A percentile compares a stretch with the other conserved stretches of the same genome.
These are phyloP conservation scores for Biston stratarius DNA, from an alignment of 2,888 invertebrate genomes.

Conservation along the genomic window DNA sequence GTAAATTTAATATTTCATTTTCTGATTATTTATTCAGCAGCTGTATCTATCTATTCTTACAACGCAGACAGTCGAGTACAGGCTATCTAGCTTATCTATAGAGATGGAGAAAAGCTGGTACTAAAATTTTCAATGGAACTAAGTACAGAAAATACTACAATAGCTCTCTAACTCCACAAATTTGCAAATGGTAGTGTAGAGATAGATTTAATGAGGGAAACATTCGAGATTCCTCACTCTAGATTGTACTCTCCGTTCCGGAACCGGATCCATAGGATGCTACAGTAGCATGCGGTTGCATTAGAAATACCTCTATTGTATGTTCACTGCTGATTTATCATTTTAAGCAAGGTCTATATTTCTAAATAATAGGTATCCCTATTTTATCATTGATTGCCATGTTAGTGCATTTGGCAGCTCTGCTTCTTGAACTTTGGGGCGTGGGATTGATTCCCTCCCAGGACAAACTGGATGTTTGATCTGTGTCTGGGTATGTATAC, in stretches of 20 bases:
- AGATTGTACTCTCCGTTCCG: conserved; percentile 9
- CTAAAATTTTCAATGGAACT: neutral
- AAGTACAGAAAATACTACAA: neutral
- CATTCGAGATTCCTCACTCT: conserved; percentile 23
- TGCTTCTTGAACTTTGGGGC: too few relatives aligned
- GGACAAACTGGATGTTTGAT: too few relatives aligned
- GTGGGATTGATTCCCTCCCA: too few relatives aligned
- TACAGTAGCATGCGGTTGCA: conserved; percentile 2
- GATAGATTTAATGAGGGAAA: conserved; percentile 26
- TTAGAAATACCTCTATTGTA: conserved; percentile 10
- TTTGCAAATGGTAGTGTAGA: neutral
- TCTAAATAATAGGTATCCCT: too few relatives aligned
- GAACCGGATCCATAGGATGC: conserved; percentile 23
- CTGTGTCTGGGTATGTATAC: too few relatives aligned
- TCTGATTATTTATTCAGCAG: too few relatives aligned
- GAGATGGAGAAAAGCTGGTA: neutral
- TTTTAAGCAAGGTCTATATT: neutral
- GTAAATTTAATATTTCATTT: too few relatives aligned
- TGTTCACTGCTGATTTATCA: conserved; percentile 1
- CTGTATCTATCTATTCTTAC: neutral
- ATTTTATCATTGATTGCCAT: too few relatives aligned
- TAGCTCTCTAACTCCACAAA: neutral
- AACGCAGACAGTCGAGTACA: neutral
- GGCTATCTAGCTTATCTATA: too few relatives aligned
- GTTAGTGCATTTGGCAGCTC: too few relatives aligned